phyloP scores from a whole-genome alignment of 2,797 vertebrate species.

The Halcyon badia region DNA sequence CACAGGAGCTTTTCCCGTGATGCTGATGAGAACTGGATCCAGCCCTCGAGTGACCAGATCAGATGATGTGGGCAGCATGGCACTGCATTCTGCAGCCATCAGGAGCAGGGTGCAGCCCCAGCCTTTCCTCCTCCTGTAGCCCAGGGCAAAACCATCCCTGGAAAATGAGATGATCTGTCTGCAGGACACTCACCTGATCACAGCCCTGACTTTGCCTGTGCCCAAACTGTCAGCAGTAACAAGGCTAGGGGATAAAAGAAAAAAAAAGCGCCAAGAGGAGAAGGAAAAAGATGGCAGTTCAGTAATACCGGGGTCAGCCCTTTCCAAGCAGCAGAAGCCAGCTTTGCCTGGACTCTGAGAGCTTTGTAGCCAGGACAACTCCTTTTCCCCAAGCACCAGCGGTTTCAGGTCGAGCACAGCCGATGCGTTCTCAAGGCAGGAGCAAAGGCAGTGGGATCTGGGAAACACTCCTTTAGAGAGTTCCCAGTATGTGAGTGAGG shows the following conservation, averaged over 20 bases:
- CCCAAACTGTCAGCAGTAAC: not conserved
- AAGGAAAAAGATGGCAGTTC: not conserved
- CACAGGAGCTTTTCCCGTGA: not conserved
- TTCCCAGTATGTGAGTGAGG: not conserved
- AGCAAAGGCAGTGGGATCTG: not conserved
- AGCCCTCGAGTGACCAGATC: not conserved
- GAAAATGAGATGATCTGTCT: not conserved
- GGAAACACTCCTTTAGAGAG: not conserved
- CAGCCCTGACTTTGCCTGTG: not conserved
- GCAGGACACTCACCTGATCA: not conserved
- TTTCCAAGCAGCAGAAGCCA: not conserved
- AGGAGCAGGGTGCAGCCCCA: not conserved
- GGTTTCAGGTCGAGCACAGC: not conserved
- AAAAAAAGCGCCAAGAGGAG: not conserved
- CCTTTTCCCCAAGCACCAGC: fast-evolving
- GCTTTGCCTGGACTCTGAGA: not conserved
- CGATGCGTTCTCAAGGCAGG: not conserved
- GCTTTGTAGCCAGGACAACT: not conserved
- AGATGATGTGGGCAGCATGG: not conserved
- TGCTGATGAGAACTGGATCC: not conserved
- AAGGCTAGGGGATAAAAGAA: not conserved
- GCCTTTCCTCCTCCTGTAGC: not conserved
- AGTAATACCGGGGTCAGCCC: not conserved
- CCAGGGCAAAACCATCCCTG: not conserved
- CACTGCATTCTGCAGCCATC: not conserved